phyloP scores from a whole-genome alignment of 2,797 vertebrate species.

The Chelon labrosus region DNA sequence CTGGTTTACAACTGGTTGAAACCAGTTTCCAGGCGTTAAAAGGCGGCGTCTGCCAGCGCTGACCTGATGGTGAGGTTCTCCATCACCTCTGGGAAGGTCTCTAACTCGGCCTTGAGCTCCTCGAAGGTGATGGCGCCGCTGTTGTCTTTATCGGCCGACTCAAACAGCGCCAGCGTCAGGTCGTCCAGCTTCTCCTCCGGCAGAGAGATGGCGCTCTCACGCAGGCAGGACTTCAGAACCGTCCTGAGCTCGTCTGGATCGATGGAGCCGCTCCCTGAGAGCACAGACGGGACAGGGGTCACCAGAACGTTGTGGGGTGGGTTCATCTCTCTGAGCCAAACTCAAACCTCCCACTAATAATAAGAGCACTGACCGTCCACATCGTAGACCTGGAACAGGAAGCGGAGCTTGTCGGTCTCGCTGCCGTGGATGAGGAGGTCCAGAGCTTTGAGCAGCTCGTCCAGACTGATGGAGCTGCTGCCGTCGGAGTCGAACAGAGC shows the following conservation, averaged over 20 bases:
- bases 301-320: no score
- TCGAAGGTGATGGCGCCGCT: constrained; percentile 93
- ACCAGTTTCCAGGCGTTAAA: not conserved
- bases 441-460: constrained; percentile 89
- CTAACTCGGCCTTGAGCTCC: constrained; percentile 90
- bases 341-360: no score
- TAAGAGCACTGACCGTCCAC: constrained; percentile 86
- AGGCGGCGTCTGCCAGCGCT: no score
- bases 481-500: constrained; percentile 88
- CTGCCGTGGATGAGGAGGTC: constrained; percentile 86
- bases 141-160: constrained; percentile 89
- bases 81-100: constrained; percentile 90
- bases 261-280: constrained; percentile 90
- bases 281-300: not conserved
- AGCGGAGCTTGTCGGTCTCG: constrained; percentile 89
- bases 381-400: constrained; percentile 95
- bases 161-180: constrained; percentile 88
- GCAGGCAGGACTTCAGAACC: constrained; percentile 89
- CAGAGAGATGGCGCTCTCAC: constrained; percentile 90
- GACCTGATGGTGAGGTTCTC: constrained; percentile 95
- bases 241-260: constrained; percentile 88
- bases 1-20: no score
- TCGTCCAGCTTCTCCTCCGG: constrained; percentile 90
- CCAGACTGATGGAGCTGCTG: constrained; percentile 89
- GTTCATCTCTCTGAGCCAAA: no score